These are phyloP conservation scores for Gymnoscelis rufifasciata DNA, from an alignment of 2,888 invertebrate genomes.

Conservation along the genomic window DNA sequence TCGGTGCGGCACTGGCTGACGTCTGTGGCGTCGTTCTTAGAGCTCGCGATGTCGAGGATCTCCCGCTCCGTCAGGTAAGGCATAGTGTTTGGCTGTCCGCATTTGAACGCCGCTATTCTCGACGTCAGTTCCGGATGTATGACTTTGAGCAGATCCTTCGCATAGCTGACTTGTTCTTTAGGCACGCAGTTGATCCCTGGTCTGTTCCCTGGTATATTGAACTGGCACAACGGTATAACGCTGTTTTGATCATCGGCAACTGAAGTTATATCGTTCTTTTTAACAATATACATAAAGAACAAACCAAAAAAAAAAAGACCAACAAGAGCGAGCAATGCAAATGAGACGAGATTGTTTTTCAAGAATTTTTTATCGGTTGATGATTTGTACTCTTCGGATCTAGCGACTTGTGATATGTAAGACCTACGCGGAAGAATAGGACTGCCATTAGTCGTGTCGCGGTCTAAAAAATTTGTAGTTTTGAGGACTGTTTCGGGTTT, in stretches of 20 bases:
- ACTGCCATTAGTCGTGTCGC: constrained; percentile 65
- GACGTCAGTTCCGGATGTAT: constrained; percentile 82
- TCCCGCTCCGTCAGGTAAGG: constrained; percentile 82
- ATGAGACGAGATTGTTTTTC: constrained; percentile 82
- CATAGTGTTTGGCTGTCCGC: constrained; percentile 70
- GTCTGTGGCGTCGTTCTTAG: constrained; percentile 47
- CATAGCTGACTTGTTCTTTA: constrained; percentile 79
- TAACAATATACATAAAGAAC: constrained; percentile 83
- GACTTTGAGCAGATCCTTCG: constrained; percentile 81
- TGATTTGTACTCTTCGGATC: constrained; percentile 67
- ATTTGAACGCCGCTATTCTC: constrained; percentile 78
- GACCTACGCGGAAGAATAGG: constrained; percentile 58
- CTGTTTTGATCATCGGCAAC: constrained; percentile 76
- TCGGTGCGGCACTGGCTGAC: constrained; percentile 74
- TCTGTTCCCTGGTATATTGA: constrained; percentile 70
- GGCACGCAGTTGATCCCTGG: constrained; percentile 83
- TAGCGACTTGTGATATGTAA: constrained; percentile 55
- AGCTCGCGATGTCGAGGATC: constrained; percentile 77
- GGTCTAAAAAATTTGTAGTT: constrained; percentile 46
- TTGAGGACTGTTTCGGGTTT: constrained; percentile 58
- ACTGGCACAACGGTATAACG: constrained; percentile 79
- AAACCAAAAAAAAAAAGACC: constrained; percentile 83
- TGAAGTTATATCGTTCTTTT: constrained; percentile 78
- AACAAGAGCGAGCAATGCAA: constrained; percentile 80
- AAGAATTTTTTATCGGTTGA: constrained; percentile 71